These are phyloP conservation scores for Phataginus tetradactyla DNA, from an alignment of 2,797 vertebrate species.

Conservation along the genomic window DNA sequence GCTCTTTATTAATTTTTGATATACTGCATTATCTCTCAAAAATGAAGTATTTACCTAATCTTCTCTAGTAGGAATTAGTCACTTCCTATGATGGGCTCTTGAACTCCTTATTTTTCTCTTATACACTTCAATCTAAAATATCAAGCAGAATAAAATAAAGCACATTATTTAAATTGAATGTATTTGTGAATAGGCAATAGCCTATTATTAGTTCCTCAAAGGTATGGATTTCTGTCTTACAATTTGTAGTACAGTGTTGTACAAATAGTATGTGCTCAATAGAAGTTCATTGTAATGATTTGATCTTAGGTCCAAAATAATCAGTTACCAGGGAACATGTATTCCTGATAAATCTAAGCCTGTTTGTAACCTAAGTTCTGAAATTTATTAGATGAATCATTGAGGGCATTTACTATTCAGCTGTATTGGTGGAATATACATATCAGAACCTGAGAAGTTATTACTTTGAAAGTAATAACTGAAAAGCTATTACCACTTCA, in stretches of 20 bases:
- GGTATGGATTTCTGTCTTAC: not conserved
- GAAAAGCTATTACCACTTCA: not conserved
- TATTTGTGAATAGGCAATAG: not conserved
- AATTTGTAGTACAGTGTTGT: not conserved
- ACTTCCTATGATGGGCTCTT: not conserved
- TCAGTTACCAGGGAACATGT: not conserved
- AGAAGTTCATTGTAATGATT: not conserved
- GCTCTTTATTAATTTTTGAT: not conserved
- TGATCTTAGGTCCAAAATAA: not conserved
- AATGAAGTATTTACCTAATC: not conserved
- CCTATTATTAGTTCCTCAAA: not conserved
- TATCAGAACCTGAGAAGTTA: not conserved
- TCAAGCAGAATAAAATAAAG: not conserved
- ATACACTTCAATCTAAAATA: not conserved
- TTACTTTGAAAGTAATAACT: not conserved
- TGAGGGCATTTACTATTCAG: not conserved
- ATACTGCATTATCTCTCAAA: not conserved
- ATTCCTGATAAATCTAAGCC: not conserved
- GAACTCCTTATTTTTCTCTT: not conserved
- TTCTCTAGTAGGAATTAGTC: constrained; percentile 8
- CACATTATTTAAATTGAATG: constrained; percentile 18
- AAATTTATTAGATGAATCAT: not conserved
- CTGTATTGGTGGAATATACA: not conserved
- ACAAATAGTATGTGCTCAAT: not conserved
- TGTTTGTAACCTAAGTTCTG: not conserved